Conservation (phyloP, 2,113 vertebrate species). For the Laterallus jamaicensis region DNA sequence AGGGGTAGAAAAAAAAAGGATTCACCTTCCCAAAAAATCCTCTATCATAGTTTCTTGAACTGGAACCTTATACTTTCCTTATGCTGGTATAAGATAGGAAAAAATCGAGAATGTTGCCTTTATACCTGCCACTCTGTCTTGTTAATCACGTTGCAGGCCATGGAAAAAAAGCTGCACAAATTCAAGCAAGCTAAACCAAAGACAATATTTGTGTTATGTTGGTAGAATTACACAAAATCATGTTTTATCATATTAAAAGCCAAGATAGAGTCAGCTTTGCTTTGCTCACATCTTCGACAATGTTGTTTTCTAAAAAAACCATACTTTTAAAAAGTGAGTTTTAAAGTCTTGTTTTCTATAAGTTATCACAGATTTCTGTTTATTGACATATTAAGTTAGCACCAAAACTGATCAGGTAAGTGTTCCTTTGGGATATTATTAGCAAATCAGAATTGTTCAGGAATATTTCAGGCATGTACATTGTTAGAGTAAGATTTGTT, state of each 20-base stretch:
- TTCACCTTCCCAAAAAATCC: not conserved
- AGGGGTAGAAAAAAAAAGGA: not conserved
- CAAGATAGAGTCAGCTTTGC: not conserved
- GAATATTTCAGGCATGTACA: not conserved
- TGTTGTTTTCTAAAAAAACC: accelerated
- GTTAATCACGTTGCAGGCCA: not conserved
- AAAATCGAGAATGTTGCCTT: not conserved
- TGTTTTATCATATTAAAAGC: not conserved
- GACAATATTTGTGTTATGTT: not conserved
- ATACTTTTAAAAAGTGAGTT: not conserved
- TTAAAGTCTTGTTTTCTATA: not conserved
- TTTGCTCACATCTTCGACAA: not conserved
- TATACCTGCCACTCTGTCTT: not conserved
- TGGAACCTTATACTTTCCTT: not conserved
- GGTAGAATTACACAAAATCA: not conserved
- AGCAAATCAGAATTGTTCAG: not conserved
- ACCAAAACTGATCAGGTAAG: not conserved
- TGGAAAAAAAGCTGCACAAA: not conserved
- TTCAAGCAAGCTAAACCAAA: not conserved
- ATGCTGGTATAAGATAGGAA: not conserved
- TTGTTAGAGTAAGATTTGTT: not conserved
- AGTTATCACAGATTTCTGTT: not conserved
- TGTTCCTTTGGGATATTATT: not conserved
- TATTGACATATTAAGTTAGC: not conserved
- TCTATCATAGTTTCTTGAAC: not conserved